These are phyloP conservation scores for Onychomys torridus DNA, from an alignment of 2,797 vertebrate genomes.

Conservation along the genomic window DNA sequence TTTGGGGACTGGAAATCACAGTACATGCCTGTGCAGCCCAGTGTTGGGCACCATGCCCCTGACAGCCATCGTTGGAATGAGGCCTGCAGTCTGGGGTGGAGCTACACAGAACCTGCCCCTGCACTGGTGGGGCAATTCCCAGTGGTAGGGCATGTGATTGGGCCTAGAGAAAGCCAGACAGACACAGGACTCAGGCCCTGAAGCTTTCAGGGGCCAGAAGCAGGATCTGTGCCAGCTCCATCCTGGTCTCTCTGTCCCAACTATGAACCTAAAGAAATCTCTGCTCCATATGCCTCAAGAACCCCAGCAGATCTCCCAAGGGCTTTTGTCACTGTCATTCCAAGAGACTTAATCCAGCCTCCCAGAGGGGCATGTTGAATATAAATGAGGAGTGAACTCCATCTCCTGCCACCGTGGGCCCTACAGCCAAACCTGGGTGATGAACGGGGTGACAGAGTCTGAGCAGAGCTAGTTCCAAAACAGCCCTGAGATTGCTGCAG, in stretches of 20 bases:
- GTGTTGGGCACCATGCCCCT: slow-evolving; percentile 67
- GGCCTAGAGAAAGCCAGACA: slow-evolving; percentile 20
- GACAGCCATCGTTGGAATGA: slow-evolving; percentile 77
- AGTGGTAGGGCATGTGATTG: slow-evolving; percentile 39
- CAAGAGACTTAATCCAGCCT: slow-evolving; percentile 34
- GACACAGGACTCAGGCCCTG: background rate
- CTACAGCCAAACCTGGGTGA: slow-evolving; percentile 66
- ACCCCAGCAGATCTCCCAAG: background rate
- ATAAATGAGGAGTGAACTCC: slow-evolving; percentile 70
- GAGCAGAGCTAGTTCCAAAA: slow-evolving; percentile 60
- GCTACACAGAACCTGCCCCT: slow-evolving; percentile 71
- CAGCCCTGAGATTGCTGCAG: slow-evolving; percentile 69
- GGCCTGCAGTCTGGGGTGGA: slow-evolving; percentile 69
- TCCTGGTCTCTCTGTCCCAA: background rate
- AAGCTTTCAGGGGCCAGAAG: background rate
- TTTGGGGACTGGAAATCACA: slow-evolving; percentile 78
- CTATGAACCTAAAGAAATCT: background rate
- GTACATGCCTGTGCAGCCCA: slow-evolving; percentile 79
- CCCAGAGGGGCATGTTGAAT: slow-evolving; percentile 10
- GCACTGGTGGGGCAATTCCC: background rate
- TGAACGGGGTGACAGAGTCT: slow-evolving; percentile 74
- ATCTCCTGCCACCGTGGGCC: slow-evolving; percentile 28
- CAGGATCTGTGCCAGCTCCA: background rate
- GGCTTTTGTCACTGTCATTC: background rate
- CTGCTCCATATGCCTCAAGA: background rate